Evolutionary conservation across 2,797 vertebrate species (phyloP), one percentile per base, ranked within the genome.

Genomic region (Morus bassanus): DNA sequence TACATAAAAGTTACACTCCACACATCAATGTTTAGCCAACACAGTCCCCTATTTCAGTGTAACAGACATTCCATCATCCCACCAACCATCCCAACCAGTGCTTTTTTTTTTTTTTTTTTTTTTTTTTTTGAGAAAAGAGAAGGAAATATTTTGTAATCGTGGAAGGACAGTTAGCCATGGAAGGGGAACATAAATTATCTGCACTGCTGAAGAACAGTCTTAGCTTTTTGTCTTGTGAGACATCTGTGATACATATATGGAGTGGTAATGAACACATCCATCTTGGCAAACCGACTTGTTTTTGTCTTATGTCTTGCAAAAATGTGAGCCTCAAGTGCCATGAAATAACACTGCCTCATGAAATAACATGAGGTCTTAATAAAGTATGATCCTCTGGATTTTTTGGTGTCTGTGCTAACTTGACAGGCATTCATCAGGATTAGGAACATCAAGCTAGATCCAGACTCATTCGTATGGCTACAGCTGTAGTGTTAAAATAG

Each of bases 171-270:
- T 68, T 83, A 88, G 57, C 41, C 80, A 28, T 74, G 68, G 37
- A 77, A 80, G 45, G 1, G 30, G 16, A 86, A 78, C 37, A 82
- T 92, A 94, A 93, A 84, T 93, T 89, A 65, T 85, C 74, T 61
- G 22, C 2, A 1, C 39, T 70, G 59, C 57, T 81, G 53, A 57
- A 78, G 65, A 96, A 33, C 31, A 88, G 23, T 41, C 53, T 72
- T 28, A 89, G 45, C 6, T 85, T 92, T 91, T 88, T 92, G 64
- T 88, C 72, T 72, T 80, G 33, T 83, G 64, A 89, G 76, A 88
- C 85, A 86, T 96, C 91, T 95, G 93, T 91, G 72, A 28, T 89
- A n/a, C 82, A 83, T 89, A 89, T 25, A 89, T 65, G 64, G 73
- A 74, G 18, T 2, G 4, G 64, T 84, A 75, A 88, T 27, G 75